Conservation (phyloP, 1,140 invertebrate genomes). For the Drosophila nikananu region DNA sequence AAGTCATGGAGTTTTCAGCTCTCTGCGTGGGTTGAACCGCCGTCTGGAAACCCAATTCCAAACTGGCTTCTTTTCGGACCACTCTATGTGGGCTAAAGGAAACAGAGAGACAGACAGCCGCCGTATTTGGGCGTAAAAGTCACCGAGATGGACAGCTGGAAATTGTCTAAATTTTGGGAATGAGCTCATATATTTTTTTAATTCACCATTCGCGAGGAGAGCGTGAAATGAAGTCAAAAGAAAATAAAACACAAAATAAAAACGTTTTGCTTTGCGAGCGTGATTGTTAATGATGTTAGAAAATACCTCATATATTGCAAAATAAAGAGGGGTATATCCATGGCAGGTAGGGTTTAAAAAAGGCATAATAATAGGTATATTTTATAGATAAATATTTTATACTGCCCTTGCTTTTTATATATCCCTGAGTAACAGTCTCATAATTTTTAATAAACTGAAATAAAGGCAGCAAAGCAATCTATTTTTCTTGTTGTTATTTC, state of each 20-base stretch:
- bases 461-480: too few species aligned
- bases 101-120: constrained; percentile 40
- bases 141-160: constrained; percentile 40
- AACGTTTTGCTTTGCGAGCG: constrained; percentile 27
- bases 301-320: constrained; percentile 10
- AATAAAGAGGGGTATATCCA: not conserved
- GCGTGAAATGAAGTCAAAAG: constrained; percentile 47
- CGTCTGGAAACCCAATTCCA: constrained; percentile 74
- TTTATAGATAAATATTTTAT: not conserved
- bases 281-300: constrained; percentile 40
- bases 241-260: constrained; percentile 25
- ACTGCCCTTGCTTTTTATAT: not conserved
- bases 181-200: constrained; percentile 72
- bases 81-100: constrained; percentile 77
- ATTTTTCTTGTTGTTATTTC: not conserved
- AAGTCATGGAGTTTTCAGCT: constrained; percentile 39
- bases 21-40: constrained; percentile 32
- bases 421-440: not conserved
- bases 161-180: constrained; percentile 65
- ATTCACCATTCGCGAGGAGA: constrained; percentile 48
- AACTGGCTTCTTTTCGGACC: constrained; percentile 57
- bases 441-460: not conserved
- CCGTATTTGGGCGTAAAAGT: constrained; percentile 79
- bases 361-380: not conserved
- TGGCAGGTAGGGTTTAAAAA: not conserved